Conservation (phyloP, 2,888 invertebrate species). For the Oxytorus armatus region DNA sequence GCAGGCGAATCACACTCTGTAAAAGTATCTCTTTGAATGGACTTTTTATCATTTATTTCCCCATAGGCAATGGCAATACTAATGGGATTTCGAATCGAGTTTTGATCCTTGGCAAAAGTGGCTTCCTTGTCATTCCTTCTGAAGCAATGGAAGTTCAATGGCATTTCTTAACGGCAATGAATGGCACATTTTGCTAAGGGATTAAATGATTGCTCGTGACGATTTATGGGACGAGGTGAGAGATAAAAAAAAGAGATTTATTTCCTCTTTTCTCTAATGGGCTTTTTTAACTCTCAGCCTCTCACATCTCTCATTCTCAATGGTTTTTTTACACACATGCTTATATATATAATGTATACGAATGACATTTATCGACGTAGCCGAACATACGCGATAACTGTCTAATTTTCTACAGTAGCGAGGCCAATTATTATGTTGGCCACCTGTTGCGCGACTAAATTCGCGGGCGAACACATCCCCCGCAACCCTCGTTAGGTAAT, state of each 20-base stretch:
- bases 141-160: no score
- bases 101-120: no score
- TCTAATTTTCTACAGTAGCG: conserved; percentile 62
- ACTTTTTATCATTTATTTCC: no score
- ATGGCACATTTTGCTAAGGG: no score
- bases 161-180: no score
- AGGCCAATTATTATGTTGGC: conserved; percentile 66
- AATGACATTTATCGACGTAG: conserved; percentile 67
- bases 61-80: no score
- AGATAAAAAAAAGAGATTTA: conserved; percentile 32
- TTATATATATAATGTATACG: conserved; percentile 2
- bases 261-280: conserved; percentile 35
- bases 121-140: no score
- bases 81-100: no score
- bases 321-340: neutral
- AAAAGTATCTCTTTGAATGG: no score
- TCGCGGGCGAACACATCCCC: conserved; percentile 48
- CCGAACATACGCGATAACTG: conserved; percentile 55
- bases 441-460: conserved; percentile 68
- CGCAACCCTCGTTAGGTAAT: conserved; percentile 41
- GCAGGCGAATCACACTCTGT: conserved; percentile 4
- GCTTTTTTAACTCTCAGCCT: conserved; percentile 42
- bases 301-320: conserved; percentile 13
- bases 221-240: neutral
- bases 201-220: conserved; percentile 25